phyloP scores from a whole-genome alignment of 2,797 vertebrate species.

The Cossypha heuglini region DNA sequence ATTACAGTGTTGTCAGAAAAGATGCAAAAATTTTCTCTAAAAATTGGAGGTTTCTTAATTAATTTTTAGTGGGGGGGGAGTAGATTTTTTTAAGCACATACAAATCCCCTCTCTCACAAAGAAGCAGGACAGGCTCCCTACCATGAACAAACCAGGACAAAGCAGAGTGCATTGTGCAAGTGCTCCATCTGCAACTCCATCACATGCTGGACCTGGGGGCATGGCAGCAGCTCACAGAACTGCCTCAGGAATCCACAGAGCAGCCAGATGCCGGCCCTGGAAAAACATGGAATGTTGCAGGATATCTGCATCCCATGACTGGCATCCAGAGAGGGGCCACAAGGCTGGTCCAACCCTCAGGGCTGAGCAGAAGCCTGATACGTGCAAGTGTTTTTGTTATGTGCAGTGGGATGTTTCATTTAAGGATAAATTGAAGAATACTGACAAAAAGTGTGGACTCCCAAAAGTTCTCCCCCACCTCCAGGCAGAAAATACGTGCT shows the following conservation, averaged over 20 bases:
- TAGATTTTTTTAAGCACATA: neutral
- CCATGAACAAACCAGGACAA: neutral
- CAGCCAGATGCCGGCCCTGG: constrained; percentile 20
- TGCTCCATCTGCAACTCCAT: constrained; percentile 12
- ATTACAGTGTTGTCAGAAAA: neutral
- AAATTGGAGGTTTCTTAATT: neutral
- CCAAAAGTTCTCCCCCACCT: neutral
- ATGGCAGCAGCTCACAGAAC: neutral
- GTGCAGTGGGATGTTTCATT: neutral
- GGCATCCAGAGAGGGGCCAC: neutral
- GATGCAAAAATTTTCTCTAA: neutral
- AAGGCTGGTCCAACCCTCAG: neutral
- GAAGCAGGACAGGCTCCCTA: neutral
- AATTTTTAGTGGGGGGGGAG: neutral
- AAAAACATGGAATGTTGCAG: neutral
- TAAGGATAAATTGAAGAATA: neutral
- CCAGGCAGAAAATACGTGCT: neutral
- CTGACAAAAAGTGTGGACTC: neutral
- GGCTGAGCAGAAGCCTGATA: neutral
- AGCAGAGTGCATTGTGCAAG: neutral
- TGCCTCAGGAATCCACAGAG: constrained; percentile 25
- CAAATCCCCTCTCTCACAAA: neutral
- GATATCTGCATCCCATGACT: neutral
- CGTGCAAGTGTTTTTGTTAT: neutral
- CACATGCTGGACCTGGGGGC: neutral